Evolutionary conservation across 2,797 vertebrate genomes (phyloP), one percentile per base, ranked within the genome.

Genomic region (Sebastes trivittatus): DNA sequence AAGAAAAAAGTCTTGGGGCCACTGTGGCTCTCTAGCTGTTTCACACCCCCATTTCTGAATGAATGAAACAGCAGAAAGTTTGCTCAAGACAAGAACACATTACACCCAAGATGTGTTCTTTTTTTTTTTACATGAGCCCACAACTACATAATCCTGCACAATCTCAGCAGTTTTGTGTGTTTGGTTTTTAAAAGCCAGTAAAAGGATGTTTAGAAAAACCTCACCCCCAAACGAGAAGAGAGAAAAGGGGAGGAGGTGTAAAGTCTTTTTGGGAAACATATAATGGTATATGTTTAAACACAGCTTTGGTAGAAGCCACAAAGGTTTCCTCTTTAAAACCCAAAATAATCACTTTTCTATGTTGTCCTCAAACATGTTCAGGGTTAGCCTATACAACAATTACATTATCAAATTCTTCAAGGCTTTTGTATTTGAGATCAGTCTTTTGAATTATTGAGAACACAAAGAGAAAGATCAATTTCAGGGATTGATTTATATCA

Each of bases 271-370:
- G 46, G 55, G 72, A 80, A 78, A 81, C 55, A 74, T 64, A 77
- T 11, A 65, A 23, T 58, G 71, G 78, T 70, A 70, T 61, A 89
- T 79, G 84, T 84, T 84, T 91, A 91, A 92, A 92, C 77, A 77
- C 75, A 87, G 86, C 82, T 77, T 49, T 69, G 65, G 52, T 63
- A 7, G 49, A 69, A 74, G 75, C 54, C 10, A 11, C 6, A 22
- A 76, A 18, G 83, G 84, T 90, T 95, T 92, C 60, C 81, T 56
- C 65, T 78, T 77, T 70, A 80, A 92, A 92, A 77, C 69, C 72
- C 56, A 13, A 90, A 90, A 87, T 81, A 75, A 20, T 81, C 27
- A 67, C 11, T 38, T 86, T 52, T 75, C 30, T 62, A 1, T 60
- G 11, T 71, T 66, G 10, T 55, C 74, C 82, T 82, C 60, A 42